A percentile compares a stretch with the other conserved stretches of the same genome.
Conservation (phyloP, 1,140 invertebrate species). For the Drosophila rufa region DNA sequence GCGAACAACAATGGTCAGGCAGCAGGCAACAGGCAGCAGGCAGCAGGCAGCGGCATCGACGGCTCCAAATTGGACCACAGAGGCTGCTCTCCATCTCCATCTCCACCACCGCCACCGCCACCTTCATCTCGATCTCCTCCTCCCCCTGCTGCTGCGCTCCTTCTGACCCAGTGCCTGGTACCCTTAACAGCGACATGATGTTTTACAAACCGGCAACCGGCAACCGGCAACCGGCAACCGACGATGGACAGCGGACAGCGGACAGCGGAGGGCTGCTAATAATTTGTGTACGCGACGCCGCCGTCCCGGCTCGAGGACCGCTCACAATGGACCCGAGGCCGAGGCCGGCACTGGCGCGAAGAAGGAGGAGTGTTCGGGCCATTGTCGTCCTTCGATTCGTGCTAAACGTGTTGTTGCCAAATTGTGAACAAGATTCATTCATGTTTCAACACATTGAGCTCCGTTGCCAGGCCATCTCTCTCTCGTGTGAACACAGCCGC, state of each 20-base stretch:
- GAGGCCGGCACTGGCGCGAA: background rate
- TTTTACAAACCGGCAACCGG: slow-evolving; percentile 78
- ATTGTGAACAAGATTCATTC: slow-evolving; percentile 83
- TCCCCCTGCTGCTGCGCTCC: background rate
- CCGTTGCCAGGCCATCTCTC: slow-evolving; percentile 31
- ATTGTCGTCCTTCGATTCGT: slow-evolving; percentile 81
- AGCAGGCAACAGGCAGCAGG: background rate
- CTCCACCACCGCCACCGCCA: background rate
- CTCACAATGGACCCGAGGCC: slow-evolving; percentile 43
- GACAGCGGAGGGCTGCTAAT: slow-evolving; percentile 62
- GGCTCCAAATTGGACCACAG: slow-evolving; percentile 80
- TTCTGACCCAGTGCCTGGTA: slow-evolving; percentile 62
- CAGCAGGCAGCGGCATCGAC: slow-evolving; percentile 22
- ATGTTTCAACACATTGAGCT: slow-evolving; percentile 82
- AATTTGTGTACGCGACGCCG: slow-evolving; percentile 77
- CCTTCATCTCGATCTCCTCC: background rate
- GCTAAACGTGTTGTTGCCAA: slow-evolving; percentile 83
- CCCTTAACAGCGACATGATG: slow-evolving; percentile 79
- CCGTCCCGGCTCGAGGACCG: slow-evolving; percentile 21
- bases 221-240: slow-evolving; percentile 23
- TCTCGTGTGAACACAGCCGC: slow-evolving; percentile 61
- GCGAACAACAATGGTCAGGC: slow-evolving; percentile 28
- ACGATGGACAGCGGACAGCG: slow-evolving; percentile 21
- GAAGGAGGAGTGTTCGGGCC: slow-evolving; percentile 24
- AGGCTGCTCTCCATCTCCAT: slow-evolving; percentile 49